phyloP scores from a whole-genome alignment of 2,113 vertebrate genomes.

The Megaceryle maxima region DNA sequence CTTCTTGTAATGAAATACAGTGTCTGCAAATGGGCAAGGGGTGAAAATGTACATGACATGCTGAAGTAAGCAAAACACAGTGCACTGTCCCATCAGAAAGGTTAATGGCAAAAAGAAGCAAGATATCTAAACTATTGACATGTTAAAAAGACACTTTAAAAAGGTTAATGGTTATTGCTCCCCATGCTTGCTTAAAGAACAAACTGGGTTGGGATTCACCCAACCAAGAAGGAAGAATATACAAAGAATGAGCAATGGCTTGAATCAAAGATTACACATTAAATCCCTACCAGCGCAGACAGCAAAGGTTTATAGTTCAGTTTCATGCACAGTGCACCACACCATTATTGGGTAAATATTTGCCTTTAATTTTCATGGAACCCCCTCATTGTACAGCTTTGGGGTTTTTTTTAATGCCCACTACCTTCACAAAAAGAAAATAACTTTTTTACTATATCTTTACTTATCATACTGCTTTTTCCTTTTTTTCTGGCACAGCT shows the following conservation, averaged over 20 bases:
- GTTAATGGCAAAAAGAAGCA: constrained; percentile 52
- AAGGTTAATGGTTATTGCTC: constrained; percentile 62
- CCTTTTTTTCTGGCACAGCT: neutral
- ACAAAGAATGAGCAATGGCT: constrained; percentile 25
- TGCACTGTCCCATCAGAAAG: constrained; percentile 3
- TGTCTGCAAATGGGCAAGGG: neutral
- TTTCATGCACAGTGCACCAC: neutral
- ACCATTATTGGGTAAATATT: neutral
- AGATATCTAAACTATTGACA: constrained; percentile 36
- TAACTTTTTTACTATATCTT: neutral
- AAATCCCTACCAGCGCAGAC: neutral
- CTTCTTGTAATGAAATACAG: constrained; percentile 14
- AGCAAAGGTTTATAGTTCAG: constrained; percentile 21
- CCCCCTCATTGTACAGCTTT: fast-evolving
- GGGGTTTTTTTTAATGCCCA: neutral
- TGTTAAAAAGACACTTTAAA: constrained; percentile 53
- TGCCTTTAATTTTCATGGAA: neutral
- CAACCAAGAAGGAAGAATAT: neutral
- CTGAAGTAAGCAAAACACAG: constrained; percentile 55
- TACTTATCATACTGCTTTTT: neutral
- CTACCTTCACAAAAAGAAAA: neutral
- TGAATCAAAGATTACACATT: constrained; percentile 17
- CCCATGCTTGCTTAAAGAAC: constrained; percentile 30
- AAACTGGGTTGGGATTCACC: constrained; percentile 6
- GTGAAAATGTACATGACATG: neutral